phyloP scores from a whole-genome alignment of 2,888 invertebrate genomes.

The Drosophila kambysellisi region DNA sequence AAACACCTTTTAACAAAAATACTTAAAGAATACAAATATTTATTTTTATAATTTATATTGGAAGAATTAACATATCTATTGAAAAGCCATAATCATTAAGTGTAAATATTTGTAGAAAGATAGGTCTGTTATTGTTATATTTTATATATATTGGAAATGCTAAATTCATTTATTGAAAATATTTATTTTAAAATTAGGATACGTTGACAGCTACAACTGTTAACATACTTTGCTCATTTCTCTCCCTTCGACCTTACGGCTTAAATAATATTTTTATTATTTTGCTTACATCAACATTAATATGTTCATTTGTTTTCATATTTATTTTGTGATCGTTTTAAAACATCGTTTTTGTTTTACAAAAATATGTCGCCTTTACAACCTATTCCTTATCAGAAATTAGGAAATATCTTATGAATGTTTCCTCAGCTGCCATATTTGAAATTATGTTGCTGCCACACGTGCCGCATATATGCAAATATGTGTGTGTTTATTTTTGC shows the following conservation, averaged over 20 bases:
- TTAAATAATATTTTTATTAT: not conserved
- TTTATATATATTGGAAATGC: too few species aligned
- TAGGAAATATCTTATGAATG: conserved; percentile 36
- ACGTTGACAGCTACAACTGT: not conserved
- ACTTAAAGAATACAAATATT: not conserved
- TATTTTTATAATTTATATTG: too few species aligned
- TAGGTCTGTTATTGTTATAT: not conserved
- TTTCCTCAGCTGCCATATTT: conserved; percentile 50
- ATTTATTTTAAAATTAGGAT: not conserved
- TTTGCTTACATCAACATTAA: not conserved
- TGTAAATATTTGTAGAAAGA: not conserved
- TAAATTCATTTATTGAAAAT: not conserved
- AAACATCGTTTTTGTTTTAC: not conserved
- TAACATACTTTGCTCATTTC: rapidly evolving
- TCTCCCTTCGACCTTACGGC: not conserved
- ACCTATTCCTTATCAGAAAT: conserved; percentile 4
- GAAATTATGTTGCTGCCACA: conserved; percentile 57
- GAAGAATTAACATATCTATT: too few species aligned
- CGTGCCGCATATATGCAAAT: conserved; percentile 60
- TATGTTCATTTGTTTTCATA: not conserved
- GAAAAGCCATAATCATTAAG: not conserved
- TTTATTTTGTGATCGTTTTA: not conserved
- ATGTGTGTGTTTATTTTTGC: conserved; percentile 8
- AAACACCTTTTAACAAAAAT: not conserved
- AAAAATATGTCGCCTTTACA: conserved; percentile 22